phyloP scores from a whole-genome alignment of 1,140 invertebrate species.

The Radopholus similis region DNA sequence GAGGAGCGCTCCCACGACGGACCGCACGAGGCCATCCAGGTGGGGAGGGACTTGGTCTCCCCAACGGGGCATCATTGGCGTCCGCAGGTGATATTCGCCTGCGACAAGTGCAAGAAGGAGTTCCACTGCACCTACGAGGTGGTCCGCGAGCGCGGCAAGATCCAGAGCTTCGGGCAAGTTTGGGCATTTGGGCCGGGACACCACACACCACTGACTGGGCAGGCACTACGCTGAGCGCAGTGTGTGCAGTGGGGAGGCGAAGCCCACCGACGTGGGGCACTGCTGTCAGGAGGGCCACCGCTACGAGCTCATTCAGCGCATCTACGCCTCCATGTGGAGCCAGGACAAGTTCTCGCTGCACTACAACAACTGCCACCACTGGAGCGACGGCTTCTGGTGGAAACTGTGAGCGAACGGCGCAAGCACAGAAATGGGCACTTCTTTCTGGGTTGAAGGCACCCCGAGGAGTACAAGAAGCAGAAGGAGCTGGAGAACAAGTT shows the following conservation, averaged over 20 bases:
- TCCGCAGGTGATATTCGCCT: constrained; percentile 7
- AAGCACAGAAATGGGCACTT: neutral
- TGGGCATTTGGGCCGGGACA: too few species aligned
- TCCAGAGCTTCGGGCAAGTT: constrained; percentile 16
- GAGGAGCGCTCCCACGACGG: neutral
- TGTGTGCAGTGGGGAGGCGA: too few species aligned
- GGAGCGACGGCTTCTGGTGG: constrained; percentile 5
- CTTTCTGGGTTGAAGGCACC: neutral
- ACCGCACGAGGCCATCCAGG: constrained; percentile 16
- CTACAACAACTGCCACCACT: neutral
- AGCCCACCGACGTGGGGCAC: too few species aligned
- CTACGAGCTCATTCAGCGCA: neutral
- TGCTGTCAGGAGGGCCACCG: neutral
- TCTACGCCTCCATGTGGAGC: neutral
- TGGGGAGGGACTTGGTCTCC: neutral
- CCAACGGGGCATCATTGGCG: neutral
- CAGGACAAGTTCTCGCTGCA: neutral
- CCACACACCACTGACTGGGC: too few species aligned
- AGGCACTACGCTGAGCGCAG: too few species aligned
- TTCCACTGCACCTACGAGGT: constrained; percentile 18
- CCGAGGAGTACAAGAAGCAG: neutral
- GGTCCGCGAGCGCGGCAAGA: constrained; percentile 8
- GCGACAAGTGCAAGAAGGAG: constrained; percentile 2
- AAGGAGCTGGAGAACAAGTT: neutral
- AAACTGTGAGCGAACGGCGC: neutral